Evolutionary conservation across 2,113 vertebrate species (phyloP), one percentile per base, ranked within the genome.

Genomic region (Serilophus lunatus): DNA sequence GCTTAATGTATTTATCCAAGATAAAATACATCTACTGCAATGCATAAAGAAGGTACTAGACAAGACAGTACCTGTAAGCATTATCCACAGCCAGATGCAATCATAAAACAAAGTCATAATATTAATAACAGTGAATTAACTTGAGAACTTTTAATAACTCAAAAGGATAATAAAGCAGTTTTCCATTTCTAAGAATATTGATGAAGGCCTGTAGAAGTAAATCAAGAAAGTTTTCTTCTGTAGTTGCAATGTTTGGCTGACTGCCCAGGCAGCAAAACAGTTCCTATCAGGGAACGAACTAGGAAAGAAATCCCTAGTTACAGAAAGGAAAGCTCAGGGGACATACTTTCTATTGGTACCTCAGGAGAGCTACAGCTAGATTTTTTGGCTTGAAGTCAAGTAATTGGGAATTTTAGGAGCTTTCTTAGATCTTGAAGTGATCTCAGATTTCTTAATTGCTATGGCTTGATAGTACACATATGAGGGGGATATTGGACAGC

Each of bases 101-200:
- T 82, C 84, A 76, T 89, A 95, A 93, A 95, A 20, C 76, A 86
- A 92, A 78, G 70, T 81, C 53, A 87, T 86, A 91, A 89, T 75
- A 96, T 76, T 91, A 87, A 70, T 92, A 95, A 91, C 59, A 85
- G 85, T 35, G 59, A 85, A 91, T 95, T 91, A 82, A 42, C 40
- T 57, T 40, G 57, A 91, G 64, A 86, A 86, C n/a, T 83, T 69
- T 93, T 90, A 93, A 92, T 95, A 92, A 95, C 94, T 89, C 64
- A 94, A 63, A 85, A 80, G 42, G 25, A 59, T 91, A 93, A 92
- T 87, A 89, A 92, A 95, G 74, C 88, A 91, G 81, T 35, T 33
- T 86, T 66, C 28, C 42, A 82, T 79, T 87, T 89, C 36, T 45
- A 66, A 82, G 89, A 93, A 82, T 89, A 95, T 89, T 93, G 61